These are phyloP conservation scores for Drosophila rufa DNA, from an alignment of 1,140 invertebrate species.

Conservation along the genomic window DNA sequence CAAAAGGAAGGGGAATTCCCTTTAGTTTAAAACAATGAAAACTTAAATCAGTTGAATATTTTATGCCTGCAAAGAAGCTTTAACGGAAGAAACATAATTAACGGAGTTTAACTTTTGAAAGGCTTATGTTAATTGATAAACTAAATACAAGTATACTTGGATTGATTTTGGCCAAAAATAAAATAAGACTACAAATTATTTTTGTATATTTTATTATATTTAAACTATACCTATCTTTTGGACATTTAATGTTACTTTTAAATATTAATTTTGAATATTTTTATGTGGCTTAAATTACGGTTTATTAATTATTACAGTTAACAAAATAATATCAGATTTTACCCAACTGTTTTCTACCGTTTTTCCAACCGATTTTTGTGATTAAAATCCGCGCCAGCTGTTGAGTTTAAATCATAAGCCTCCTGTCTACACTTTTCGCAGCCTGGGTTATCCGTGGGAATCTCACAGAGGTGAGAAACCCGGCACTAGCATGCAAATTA, in stretches of 20 bases:
- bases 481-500: constrained; percentile 71
- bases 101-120: not conserved
- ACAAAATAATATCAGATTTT: not conserved
- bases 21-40: constrained; percentile 13
- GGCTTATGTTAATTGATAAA: no score
- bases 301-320: not conserved
- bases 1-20: constrained; percentile 33
- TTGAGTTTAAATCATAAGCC: constrained; percentile 27
- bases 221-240: no score
- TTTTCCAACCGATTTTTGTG: constrained; percentile 4
- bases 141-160: no score
- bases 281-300: not conserved
- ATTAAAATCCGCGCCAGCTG: constrained; percentile 32
- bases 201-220: no score
- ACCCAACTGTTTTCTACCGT: constrained; percentile 19
- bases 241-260: no score
- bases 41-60: not conserved
- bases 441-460: constrained; percentile 47
- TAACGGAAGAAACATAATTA: not conserved
- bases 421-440: not conserved
- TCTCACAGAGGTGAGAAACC: constrained; percentile 17
- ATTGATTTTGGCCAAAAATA: no score
- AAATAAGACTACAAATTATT: no score
- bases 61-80: not conserved
- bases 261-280: not conserved